Conservation (phyloP, 2,113 vertebrate genomes). For the Notechis scutatus region DNA sequence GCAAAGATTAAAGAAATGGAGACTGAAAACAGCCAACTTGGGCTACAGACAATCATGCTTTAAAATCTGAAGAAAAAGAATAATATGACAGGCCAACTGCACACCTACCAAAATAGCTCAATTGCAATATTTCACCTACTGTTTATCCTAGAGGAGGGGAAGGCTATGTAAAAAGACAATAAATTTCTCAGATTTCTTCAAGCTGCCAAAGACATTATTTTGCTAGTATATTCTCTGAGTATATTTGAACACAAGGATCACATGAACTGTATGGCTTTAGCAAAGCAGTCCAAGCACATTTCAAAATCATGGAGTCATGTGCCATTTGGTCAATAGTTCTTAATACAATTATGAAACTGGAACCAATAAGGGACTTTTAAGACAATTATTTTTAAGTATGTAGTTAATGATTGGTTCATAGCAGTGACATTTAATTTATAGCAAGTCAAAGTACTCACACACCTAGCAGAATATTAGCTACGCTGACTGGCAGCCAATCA, state of each 20-base stretch:
- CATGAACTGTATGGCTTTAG: background rate
- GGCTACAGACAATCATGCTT: conserved; percentile 28
- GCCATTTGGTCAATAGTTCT: background rate
- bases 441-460: background rate
- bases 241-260: background rate
- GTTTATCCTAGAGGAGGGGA: conserved; percentile 3
- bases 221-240: conserved; percentile 5
- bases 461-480: background rate
- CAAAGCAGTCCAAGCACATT: background rate
- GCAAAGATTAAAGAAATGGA: conserved; percentile 41
- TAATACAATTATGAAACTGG: background rate
- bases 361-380: background rate
- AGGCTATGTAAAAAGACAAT: conserved; percentile 25
- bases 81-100: conserved; percentile 21
- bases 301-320: background rate
- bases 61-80: conserved; percentile 14
- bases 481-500: background rate
- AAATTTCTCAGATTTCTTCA: conserved; percentile 29
- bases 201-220: conserved; percentile 9
- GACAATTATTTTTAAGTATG: background rate
- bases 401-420: background rate
- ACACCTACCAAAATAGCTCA: conserved; percentile 42
- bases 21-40: conserved; percentile 34
- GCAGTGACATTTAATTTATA: background rate
- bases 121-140: conserved; percentile 27